A percentile compares a stretch with the other conserved stretches of the same genome.
Evolutionary conservation across 2,113 vertebrate species (phyloP).

Genomic region (Bubo blakistoni): DNA sequence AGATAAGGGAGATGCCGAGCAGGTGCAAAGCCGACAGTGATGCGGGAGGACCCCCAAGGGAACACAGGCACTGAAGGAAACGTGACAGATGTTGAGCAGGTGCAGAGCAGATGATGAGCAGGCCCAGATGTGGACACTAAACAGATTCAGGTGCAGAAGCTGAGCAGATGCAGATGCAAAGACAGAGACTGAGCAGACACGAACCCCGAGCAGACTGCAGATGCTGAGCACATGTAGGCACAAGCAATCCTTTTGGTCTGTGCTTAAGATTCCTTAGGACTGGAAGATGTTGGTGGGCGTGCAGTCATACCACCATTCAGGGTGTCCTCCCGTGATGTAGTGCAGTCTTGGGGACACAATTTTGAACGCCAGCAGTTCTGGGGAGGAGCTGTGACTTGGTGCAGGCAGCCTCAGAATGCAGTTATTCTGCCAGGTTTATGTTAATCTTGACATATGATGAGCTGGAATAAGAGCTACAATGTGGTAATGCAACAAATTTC

Average conservation of each 20-base stretch:
- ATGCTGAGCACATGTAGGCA: constrained; percentile 23
- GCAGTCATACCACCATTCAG: not conserved
- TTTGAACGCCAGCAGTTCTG: not conserved
- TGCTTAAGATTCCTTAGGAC: not conserved
- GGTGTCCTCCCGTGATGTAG: not conserved
- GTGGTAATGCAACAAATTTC: constrained; percentile 36
- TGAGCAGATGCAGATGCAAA: constrained; percentile 42
- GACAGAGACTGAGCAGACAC: constrained; percentile 30
- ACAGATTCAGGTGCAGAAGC: constrained; percentile 35
- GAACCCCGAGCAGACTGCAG: not conserved
- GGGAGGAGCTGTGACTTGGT: constrained; percentile 13
- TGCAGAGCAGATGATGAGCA: constrained; percentile 9
- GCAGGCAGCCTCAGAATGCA: constrained; percentile 24
- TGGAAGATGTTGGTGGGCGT: not conserved
- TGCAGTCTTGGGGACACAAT: not conserved
- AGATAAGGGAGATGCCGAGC: not conserved
- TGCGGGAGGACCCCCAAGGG: not conserved
- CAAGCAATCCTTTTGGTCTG: not conserved
- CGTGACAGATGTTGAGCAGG: constrained; percentile 19
- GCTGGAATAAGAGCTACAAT: constrained; percentile 34
- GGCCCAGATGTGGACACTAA: not conserved
- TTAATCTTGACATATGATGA: constrained; percentile 53
- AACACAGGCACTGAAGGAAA: not conserved
- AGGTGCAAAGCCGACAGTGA: not conserved
- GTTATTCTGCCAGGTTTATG: constrained; percentile 49